Evolutionary conservation across 2,797 vertebrate genomes (phyloP).

Genomic region (Tangara arthus): DNA sequence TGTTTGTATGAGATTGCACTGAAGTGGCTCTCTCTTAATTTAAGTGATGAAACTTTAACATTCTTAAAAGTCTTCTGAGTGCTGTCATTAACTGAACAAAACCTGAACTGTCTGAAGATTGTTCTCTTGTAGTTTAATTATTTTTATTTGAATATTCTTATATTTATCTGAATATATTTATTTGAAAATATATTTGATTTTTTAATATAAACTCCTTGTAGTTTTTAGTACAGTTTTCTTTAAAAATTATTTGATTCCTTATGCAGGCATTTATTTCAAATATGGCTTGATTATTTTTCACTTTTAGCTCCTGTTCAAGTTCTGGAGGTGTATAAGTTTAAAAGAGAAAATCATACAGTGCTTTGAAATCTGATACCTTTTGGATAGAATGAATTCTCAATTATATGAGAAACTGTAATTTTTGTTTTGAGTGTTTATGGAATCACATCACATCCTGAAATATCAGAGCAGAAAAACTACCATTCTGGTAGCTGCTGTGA

Average conservation of each 20-base stretch:
- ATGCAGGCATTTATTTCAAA: neutral
- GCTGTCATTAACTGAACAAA: neutral
- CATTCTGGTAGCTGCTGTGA: neutral
- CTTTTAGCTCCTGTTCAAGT: neutral
- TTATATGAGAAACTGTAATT: neutral
- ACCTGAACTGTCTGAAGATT: neutral
- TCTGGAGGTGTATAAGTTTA: neutral
- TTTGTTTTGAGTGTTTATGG: neutral
- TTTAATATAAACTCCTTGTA: neutral
- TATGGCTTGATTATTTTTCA: neutral
- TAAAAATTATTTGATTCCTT: neutral
- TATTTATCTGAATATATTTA: neutral
- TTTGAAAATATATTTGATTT: neutral
- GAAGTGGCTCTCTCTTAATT: constrained; percentile 22
- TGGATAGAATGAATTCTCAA: neutral
- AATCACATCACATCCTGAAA: neutral
- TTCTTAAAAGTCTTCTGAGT: constrained; percentile 8
- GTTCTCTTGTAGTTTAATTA: neutral
- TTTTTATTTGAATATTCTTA: neutral
- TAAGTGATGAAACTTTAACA: constrained; percentile 21
- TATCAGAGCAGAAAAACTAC: neutral
- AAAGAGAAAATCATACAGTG: neutral
- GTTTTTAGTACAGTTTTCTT: neutral
- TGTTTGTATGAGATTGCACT: constrained; percentile 52
- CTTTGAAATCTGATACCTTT: constrained; percentile 6